A percentile compares a stretch with the other conserved stretches of the same genome.
Conservation (phyloP, 2,113 vertebrate species). For the Callipepla californica region DNA sequence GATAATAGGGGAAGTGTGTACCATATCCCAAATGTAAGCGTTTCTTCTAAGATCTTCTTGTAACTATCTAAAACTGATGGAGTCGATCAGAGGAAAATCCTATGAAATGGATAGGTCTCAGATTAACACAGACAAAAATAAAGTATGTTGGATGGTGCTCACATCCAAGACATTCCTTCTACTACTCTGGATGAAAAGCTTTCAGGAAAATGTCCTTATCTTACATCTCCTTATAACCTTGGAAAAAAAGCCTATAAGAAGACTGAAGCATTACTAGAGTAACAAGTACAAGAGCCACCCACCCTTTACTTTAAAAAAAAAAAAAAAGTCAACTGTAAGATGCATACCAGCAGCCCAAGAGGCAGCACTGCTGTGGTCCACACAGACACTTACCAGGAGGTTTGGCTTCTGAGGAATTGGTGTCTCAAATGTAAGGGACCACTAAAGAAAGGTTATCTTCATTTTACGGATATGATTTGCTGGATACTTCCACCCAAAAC, state of each 20-base stretch:
- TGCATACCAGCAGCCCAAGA: not conserved
- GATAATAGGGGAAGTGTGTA: not conserved
- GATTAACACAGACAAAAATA: constrained; percentile 17
- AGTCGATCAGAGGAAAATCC: constrained; percentile 6
- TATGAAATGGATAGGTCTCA: not conserved
- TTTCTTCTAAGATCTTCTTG: not conserved
- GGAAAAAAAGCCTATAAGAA: not conserved
- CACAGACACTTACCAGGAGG: not conserved
- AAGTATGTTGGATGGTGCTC: constrained; percentile 7
- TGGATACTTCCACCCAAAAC: not conserved
- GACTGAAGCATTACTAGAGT: not conserved
- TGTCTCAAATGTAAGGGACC: not conserved
- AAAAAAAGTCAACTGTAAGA: not conserved
- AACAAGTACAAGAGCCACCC: not conserved
- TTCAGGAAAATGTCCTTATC: constrained; percentile 14
- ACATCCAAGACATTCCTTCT: not conserved
- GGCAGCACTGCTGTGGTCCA: not conserved
- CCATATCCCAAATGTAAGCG: not conserved
- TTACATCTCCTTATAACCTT: not conserved
- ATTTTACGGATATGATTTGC: not conserved
- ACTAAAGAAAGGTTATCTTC: not conserved
- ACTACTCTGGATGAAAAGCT: constrained; percentile 40
- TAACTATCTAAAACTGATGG: not conserved
- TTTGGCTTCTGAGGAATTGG: not conserved
- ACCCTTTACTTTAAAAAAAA: not conserved